A percentile compares a stretch with the other conserved stretches of the same genome.
These are phyloP conservation scores for Lophura nycthemera DNA, from an alignment of 2,113 vertebrate species.

Conservation along the genomic window DNA sequence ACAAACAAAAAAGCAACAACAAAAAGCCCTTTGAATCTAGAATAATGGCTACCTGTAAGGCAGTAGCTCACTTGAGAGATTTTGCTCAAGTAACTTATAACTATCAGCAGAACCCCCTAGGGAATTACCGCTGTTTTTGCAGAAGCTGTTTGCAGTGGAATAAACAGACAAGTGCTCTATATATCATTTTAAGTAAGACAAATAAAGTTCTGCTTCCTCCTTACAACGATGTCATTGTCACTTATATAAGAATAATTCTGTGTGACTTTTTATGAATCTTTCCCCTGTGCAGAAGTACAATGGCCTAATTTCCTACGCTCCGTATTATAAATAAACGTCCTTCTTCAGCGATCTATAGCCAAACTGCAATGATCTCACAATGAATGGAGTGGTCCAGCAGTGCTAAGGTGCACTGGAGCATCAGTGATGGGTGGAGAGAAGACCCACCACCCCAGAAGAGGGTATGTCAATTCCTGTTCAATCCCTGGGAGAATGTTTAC, in stretches of 20 bases:
- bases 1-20: constrained; percentile 71
- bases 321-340: constrained; percentile 82
- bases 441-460: neutral
- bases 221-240: constrained; percentile 88
- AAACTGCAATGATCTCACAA: constrained; percentile 53
- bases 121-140: constrained; percentile 81
- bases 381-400: neutral
- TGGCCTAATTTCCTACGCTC: constrained; percentile 84
- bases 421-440: neutral
- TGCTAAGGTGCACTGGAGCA: neutral
- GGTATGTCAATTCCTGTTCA: neutral
- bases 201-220: constrained; percentile 87
- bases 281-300: constrained; percentile 84
- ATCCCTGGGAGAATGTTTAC: neutral
- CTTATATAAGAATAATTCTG: constrained; percentile 88
- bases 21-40: constrained; percentile 83
- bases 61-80: constrained; percentile 84
- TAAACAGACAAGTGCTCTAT: constrained; percentile 89
- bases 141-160: constrained; percentile 87
- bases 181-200: constrained; percentile 91
- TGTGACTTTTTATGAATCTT: constrained; percentile 88
- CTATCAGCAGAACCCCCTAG: constrained; percentile 80
- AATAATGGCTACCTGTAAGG: constrained; percentile 87
- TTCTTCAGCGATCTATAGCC: constrained; percentile 74
- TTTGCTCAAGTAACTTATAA: constrained; percentile 87